Evolutionary conservation across 2,888 invertebrate genomes (phyloP), one percentile per base, ranked within the genome.

Genomic region (Xylocampa areola): DNA sequence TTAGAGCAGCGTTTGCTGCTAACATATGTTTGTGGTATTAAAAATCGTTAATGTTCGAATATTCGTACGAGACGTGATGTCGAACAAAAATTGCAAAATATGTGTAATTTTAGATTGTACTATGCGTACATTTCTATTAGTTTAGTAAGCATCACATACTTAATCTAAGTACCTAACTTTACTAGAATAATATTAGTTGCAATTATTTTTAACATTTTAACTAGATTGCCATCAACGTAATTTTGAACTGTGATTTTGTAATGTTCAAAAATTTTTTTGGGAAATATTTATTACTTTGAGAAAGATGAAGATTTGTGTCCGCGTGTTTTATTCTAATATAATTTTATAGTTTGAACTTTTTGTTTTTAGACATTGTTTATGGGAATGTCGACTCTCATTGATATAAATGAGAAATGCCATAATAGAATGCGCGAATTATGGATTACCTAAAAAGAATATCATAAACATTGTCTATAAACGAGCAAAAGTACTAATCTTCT

Each of bases 171-270:
- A 88, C 79, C 81, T 88, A 80, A 86, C 69, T 75, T 74, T 81
- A 84, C 68, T 76, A 79, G 76, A 49, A 45, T 73, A 59, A 54
- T 59, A 39, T 73, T 81, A 88, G 72, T 80, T 79, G 74, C 78
- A 82, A 85, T 84, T 81, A 66, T 80, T 75, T 81, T 77, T 81
- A 70, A 70, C 54, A 50, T 79, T 75, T 75, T 66, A 78, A 80
- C 76, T 73, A 76, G 73, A 85, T 89, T 92, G 93, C 93, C 93
- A 94, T 93, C 84, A 85, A 86, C 58, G 89, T 89, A 90, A 90
- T 91, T 90, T 90, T 90, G 82, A 90, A 92, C 93, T 93, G 93
- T 93, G 93, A 93, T 92, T 86, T 86, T 86, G 73, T 86, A 84
- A 92, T 90, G 91, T 91, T 91, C 90, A 90, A 92, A 88, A 86